These are phyloP conservation scores for Lucilia cuprina DNA, from an alignment of 1,140 invertebrate species.

Conservation along the genomic window DNA sequence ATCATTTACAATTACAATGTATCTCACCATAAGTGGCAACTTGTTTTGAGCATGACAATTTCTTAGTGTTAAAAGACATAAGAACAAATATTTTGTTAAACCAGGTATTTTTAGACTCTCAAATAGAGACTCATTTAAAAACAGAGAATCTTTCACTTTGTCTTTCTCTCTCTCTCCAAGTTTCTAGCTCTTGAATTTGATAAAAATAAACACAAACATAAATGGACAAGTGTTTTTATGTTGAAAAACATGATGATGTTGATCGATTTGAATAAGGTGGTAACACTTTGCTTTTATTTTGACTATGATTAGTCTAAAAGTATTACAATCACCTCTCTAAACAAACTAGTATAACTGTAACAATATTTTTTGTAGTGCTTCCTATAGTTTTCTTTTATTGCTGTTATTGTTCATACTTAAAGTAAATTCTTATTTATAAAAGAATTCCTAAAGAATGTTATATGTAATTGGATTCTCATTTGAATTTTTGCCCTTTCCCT, in stretches of 20 bases:
- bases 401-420: neutral
- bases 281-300: slow-evolving; percentile 6
- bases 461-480: neutral
- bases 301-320: neutral
- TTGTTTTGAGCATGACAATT: slow-evolving; percentile 37
- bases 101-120: neutral
- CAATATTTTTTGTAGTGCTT: neutral
- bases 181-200: neutral
- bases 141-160: neutral
- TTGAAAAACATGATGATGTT: neutral
- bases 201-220: neutral
- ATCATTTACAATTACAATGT: slow-evolving; percentile 40
- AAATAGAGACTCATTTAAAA: neutral
- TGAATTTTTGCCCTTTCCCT: no score
- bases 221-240: slow-evolving; percentile 15
- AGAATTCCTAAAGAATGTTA: neutral
- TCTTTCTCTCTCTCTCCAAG: neutral
- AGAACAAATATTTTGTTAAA: neutral
- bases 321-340: neutral
- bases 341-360: neutral
- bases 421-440: neutral
- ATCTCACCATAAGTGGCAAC: slow-evolving; percentile 42
- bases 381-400: neutral
- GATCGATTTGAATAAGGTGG: slow-evolving; percentile 8
- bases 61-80: slow-evolving; percentile 3